These are phyloP conservation scores for Palaemon carinicauda DNA, from an alignment of 1,140 invertebrate species.

Conservation along the genomic window DNA sequence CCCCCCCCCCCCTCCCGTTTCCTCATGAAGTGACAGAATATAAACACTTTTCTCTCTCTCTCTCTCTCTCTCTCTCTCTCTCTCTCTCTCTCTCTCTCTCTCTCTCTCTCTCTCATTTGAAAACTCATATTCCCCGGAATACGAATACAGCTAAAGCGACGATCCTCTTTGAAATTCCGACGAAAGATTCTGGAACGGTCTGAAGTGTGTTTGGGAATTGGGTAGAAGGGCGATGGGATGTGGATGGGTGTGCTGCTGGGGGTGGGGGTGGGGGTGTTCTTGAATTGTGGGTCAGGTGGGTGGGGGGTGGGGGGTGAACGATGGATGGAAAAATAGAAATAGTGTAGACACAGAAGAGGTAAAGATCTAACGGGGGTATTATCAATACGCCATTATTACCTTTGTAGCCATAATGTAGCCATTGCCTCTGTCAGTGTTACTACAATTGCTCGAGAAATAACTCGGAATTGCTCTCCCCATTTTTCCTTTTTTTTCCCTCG, in stretches of 20 bases:
- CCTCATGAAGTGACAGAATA: too few relatives aligned
- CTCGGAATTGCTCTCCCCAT: too few relatives aligned
- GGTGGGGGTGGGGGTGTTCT: neutral
- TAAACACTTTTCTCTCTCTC: too few relatives aligned
- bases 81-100: too few relatives aligned
- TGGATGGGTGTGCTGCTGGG: neutral
- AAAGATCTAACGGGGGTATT: neutral
- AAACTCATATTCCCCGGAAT: too few relatives aligned
- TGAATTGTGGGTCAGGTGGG: too few relatives aligned
- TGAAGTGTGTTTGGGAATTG: conserved; percentile 16
- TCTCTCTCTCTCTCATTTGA: too few relatives aligned
- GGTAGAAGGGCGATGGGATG: neutral
- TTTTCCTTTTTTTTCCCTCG: too few relatives aligned
- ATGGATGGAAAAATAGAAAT: neutral
- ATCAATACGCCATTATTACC: neutral
- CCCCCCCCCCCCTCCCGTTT: too few relatives aligned
- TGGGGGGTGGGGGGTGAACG: neutral
- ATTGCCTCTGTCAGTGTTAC: neutral
- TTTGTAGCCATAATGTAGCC: neutral
- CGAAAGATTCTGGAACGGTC: conserved; percentile 44
- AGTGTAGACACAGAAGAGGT: neutral
- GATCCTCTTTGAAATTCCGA: neutral
- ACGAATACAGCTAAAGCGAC: too few relatives aligned
- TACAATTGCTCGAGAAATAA: neutral
- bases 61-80: too few relatives aligned